These are phyloP conservation scores for Cavia aperea DNA, from an alignment of 2,113 vertebrate genomes.

Conservation along the genomic window DNA sequence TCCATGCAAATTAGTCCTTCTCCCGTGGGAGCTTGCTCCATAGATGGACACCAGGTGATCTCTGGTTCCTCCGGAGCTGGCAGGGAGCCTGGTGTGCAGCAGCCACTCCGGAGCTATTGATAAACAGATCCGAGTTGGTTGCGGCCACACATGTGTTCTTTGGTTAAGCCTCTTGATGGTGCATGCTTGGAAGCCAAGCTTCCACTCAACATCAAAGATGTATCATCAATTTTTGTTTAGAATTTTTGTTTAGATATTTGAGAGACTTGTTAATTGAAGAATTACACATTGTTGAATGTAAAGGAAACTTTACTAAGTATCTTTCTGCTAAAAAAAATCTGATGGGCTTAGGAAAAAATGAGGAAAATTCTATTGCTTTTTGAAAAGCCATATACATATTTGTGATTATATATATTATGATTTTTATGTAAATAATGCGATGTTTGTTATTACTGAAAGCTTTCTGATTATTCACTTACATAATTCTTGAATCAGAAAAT, in stretches of 20 bases:
- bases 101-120: background rate
- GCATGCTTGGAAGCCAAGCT: background rate
- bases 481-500: constrained; percentile 35
- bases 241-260: background rate
- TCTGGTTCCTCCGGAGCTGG: background rate
- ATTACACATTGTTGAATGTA: constrained; percentile 18
- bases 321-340: background rate
- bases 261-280: background rate
- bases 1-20: background rate
- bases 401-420: background rate
- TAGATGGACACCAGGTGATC: background rate
- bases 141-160: background rate
- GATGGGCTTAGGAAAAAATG: background rate
- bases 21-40: background rate
- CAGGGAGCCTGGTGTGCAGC: background rate
- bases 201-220: background rate
- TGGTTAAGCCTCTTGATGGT: background rate
- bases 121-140: background rate
- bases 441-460: constrained; percentile 21
- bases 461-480: background rate
- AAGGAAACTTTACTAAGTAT: constrained; percentile 29
- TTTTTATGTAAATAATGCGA: background rate
- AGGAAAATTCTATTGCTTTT: constrained; percentile 12
- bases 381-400: background rate
- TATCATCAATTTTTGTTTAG: constrained; percentile 18